phyloP scores from a whole-genome alignment of 2,888 invertebrate species.

The Sesia apiformis region DNA sequence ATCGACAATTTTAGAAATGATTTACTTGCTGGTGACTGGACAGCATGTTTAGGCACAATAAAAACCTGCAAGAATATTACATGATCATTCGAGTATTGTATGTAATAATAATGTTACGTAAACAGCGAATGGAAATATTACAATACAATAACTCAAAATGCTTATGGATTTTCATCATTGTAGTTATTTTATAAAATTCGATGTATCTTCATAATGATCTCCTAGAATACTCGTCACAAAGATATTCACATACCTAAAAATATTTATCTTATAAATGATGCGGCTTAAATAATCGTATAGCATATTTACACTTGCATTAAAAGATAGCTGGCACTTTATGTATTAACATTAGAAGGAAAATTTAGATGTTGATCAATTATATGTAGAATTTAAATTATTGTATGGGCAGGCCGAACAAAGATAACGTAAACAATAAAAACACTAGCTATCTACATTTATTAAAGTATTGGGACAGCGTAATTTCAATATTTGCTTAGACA shows the following conservation, averaged over 20 bases:
- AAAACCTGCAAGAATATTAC: too few species aligned
- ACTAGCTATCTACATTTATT: too few species aligned
- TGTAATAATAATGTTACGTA: too few species aligned
- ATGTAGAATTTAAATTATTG: background rate
- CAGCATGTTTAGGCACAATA: too few species aligned
- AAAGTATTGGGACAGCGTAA: too few species aligned
- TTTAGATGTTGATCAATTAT: constrained; percentile 36
- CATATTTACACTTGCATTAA: constrained; percentile 43
- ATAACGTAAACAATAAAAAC: too few species aligned
- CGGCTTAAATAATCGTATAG: constrained; percentile 43
- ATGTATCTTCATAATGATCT: constrained; percentile 8
- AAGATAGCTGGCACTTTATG: constrained; percentile 57
- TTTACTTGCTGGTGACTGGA: background rate
- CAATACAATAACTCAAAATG: too few species aligned
- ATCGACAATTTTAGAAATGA: constrained; percentile 2
- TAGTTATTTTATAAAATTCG: background rate
- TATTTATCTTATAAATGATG: constrained; percentile 26
- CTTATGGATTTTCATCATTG: too few species aligned
- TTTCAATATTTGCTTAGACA: too few species aligned
- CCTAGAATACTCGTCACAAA: background rate
- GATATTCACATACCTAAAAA: constrained; percentile 11
- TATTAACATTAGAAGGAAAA: constrained; percentile 36
- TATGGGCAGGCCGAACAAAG: background rate
- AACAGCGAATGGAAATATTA: too few species aligned
- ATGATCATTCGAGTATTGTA: too few species aligned